phyloP scores from a whole-genome alignment of 1,140 invertebrate genomes.

The Camponotus vicinus region DNA sequence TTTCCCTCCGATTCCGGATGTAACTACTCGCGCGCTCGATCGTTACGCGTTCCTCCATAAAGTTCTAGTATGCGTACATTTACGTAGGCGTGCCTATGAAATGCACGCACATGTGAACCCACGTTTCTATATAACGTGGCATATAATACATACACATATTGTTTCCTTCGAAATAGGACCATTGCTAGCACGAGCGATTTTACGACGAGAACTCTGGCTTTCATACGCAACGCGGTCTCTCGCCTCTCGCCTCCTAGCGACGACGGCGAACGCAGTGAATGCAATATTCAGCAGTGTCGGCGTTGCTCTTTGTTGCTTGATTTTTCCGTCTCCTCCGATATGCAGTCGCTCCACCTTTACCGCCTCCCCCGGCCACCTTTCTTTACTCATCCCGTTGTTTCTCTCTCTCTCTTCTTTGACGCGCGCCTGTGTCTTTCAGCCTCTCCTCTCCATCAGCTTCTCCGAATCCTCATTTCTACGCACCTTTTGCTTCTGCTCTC shows the following conservation, averaged over 20 bases:
- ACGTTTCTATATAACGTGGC: no score
- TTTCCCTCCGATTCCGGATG: neutral
- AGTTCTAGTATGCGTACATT: neutral
- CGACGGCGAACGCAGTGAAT: constrained; percentile 62
- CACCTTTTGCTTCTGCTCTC: constrained; percentile 2
- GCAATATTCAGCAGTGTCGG: constrained; percentile 71
- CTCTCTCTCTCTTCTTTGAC: constrained; percentile 2
- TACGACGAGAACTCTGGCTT: constrained; percentile 52
- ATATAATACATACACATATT: constrained; percentile 41
- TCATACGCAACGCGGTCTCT: constrained; percentile 42
- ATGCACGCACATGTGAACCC: neutral
- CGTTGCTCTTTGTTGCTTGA: constrained; percentile 71
- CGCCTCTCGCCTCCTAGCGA: constrained; percentile 40
- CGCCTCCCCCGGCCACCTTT: neutral
- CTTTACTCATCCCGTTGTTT: neutral
- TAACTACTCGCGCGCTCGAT: constrained; percentile 37
- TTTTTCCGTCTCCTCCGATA: constrained; percentile 72
- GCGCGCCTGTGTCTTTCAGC: constrained; percentile 23
- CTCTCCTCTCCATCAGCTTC: constrained; percentile 55
- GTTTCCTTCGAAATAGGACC: constrained; percentile 53
- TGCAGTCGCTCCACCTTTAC: neutral
- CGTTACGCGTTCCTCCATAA: constrained; percentile 26
- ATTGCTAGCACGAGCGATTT: constrained; percentile 26
- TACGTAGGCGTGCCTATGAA: neutral
- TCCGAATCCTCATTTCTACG: constrained; percentile 37